A percentile compares a stretch with the other conserved stretches of the same genome.
phyloP scores from a whole-genome alignment of 2,888 invertebrate genomes.

The Calameuta pallipes region DNA sequence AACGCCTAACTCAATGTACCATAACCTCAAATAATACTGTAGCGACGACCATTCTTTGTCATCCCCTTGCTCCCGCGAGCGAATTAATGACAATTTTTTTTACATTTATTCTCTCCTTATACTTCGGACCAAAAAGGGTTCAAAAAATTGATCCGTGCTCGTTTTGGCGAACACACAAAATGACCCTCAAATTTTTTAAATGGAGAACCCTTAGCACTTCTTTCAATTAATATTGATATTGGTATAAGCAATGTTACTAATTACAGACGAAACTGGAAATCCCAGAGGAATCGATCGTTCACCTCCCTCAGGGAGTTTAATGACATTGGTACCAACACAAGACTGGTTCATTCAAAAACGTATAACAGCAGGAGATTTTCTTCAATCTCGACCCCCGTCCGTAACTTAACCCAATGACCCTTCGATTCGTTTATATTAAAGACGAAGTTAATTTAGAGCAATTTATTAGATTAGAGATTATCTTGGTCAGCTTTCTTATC shows the following conservation, averaged over 20 bases:
- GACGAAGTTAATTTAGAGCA: conserved; percentile 29
- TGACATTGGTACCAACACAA: background rate
- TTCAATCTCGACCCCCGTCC: background rate
- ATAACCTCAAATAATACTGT: background rate
- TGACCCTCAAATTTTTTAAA: background rate
- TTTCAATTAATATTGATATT: background rate
- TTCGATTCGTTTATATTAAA: conserved; percentile 16
- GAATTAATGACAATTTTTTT: background rate
- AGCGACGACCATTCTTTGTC: background rate
- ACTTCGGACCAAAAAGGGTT: too few relatives aligned
- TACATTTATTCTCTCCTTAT: background rate
- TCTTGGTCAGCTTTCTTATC: conserved; percentile 20
- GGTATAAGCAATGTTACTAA: background rate
- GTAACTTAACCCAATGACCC: conserved; percentile 2
- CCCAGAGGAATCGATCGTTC: background rate
- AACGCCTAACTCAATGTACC: background rate
- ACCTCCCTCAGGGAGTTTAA: background rate
- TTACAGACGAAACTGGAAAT: background rate
- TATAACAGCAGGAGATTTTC: background rate
- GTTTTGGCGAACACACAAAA: background rate
- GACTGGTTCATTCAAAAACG: background rate
- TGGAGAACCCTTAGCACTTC: background rate
- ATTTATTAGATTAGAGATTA: conserved; percentile 39
- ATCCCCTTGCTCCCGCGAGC: background rate
- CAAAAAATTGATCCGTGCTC: too few relatives aligned